These are phyloP conservation scores for Ernsta delagoae DNA, from an alignment of 2,888 invertebrate species.

Conservation along the genomic window DNA sequence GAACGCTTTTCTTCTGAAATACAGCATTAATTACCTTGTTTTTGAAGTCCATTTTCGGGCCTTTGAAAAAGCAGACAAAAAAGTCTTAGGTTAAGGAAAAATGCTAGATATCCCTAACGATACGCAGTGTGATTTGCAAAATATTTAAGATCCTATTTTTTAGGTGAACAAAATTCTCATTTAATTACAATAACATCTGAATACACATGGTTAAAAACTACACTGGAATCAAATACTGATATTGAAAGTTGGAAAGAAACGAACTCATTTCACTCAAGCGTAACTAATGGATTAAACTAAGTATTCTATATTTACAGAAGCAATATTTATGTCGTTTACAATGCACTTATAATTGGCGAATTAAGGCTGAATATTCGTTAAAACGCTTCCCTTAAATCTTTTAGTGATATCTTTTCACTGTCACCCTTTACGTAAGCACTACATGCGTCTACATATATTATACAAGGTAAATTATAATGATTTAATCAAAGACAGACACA, in stretches of 20 bases:
- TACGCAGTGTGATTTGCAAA: conserved; percentile 5
- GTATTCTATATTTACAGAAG: conserved; percentile 70
- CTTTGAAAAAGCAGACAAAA: too few species aligned
- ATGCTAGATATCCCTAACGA: background rate
- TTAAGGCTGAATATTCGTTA: background rate
- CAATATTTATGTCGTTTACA: conserved; percentile 38
- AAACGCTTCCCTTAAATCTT: background rate
- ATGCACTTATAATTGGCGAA: background rate
- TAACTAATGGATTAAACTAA: conserved; percentile 45
- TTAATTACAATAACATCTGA: conserved; percentile 13
- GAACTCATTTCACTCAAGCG: conserved; percentile 43
- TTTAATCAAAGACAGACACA: conserved; percentile 6
- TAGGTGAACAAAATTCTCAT: conserved; percentile 1
- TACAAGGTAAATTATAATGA: background rate
- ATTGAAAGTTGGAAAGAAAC: conserved; percentile 48
- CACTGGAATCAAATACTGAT: conserved; percentile 47
- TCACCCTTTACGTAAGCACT: background rate
- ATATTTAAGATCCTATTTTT: background rate
- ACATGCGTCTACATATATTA: background rate
- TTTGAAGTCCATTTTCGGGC: too few species aligned
- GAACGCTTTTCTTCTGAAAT: too few species aligned
- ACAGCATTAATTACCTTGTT: too few species aligned
- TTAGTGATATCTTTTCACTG: background rate
- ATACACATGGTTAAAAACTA: conserved; percentile 9
- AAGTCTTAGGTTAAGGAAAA: too few species aligned